These are phyloP conservation scores for Saguinus midas DNA, from an alignment of 2,113 vertebrate genomes.

Conservation along the genomic window DNA sequence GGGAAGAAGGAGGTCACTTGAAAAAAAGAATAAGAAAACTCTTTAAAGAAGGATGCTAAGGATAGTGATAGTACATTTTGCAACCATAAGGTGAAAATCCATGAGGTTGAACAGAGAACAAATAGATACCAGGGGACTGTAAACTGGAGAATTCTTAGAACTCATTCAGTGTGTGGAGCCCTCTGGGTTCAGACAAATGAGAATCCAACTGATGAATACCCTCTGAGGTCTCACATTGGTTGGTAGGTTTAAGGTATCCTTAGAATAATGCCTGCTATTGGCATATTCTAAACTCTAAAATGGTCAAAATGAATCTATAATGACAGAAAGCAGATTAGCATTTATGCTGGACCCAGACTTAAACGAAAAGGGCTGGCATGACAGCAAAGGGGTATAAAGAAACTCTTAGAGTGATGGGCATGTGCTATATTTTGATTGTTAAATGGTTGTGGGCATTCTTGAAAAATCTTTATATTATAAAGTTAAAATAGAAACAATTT, in stretches of 20 bases:
- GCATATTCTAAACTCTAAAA: neutral
- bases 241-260: neutral
- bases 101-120: neutral
- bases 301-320: neutral
- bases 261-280: neutral
- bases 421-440: neutral
- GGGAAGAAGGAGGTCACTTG: neutral
- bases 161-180: neutral
- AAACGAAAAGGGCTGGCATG: neutral
- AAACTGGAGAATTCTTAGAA: neutral
- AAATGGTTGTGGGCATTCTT: neutral
- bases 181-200: neutral
- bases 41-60: neutral
- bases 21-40: neutral
- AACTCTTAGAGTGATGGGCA: neutral
- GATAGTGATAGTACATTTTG: neutral
- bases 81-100: neutral
- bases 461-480: neutral
- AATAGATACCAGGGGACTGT: neutral
- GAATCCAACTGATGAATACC: neutral
- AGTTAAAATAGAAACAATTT: neutral
- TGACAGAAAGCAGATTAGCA: neutral
- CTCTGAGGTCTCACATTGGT: neutral
- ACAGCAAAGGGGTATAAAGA: neutral
- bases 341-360: neutral